Evolutionary conservation across 2,797 vertebrate genomes (phyloP).

Genomic region (Streptopelia turtur): DNA sequence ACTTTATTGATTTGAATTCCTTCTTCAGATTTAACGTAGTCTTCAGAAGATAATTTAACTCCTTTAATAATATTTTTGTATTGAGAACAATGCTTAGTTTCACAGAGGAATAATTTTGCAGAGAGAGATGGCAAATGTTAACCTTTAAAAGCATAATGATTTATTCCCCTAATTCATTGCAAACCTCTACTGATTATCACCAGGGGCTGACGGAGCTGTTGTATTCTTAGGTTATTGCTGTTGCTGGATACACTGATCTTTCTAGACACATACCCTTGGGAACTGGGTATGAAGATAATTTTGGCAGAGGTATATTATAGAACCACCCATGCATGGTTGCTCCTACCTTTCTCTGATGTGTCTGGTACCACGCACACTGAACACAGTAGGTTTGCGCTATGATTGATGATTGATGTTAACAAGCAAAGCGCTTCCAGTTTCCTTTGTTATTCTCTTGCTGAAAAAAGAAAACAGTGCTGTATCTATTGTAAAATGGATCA

Average conservation of each 20-base stretch:
- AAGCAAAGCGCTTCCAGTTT: neutral
- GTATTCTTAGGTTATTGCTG: neutral
- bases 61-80: constrained; percentile 35
- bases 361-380: neutral
- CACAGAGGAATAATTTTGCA: neutral
- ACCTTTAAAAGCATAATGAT: constrained; percentile 54
- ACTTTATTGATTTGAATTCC: constrained; percentile 1
- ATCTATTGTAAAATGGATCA: neutral
- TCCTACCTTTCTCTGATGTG: neutral
- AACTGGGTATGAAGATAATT: neutral
- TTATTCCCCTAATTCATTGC: constrained; percentile 4
- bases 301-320: neutral
- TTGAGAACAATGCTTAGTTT: constrained; percentile 5
- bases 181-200: neutral
- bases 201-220: neutral
- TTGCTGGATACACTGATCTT: neutral
- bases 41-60: constrained; percentile 17
- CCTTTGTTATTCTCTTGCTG: neutral
- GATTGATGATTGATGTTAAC: neutral
- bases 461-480: neutral
- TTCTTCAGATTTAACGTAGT: neutral
- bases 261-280: neutral
- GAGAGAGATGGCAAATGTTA: constrained; percentile 15
- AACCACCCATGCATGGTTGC: neutral
- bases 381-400: neutral